Evolutionary conservation across 1,140 invertebrate genomes (phyloP), one percentile per base, ranked within the genome.

Genomic region (Penaeus indicus): DNA sequence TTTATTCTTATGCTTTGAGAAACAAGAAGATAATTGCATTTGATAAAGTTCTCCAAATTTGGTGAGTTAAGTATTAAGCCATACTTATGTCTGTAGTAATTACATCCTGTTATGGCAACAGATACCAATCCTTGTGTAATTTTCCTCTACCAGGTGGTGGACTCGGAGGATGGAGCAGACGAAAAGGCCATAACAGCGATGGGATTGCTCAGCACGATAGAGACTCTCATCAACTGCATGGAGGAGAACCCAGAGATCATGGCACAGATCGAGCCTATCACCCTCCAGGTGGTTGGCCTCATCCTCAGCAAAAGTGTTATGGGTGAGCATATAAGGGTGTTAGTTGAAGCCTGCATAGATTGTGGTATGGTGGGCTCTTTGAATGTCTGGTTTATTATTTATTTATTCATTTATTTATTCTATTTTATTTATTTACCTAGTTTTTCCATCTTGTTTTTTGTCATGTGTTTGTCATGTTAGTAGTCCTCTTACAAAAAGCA

Each of bases 111-210:
- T 54, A 16, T 16, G 16, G 2, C 54, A 54, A 54, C 16, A 81
- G 27, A 60, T 27, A 63, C 62, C 61, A 61, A 61, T n/a, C 25
- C 47, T 11, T 19, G 21, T 25, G 5, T 21, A n/a, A 62, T 22
- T 90, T 87, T 89, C 61, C 64, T 42, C 54, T 25, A 81, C 27
- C 77, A 89, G 89, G 90, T 90, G 21, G 88, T 91, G 95, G 99
- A 10, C 93, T 98, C 77, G 94, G 96, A 97, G 91, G 97, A 97
- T 92, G 96, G 96, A 8, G 96, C 96, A 22, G 98, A 99, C 92
- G 98, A 99, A 92, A 99, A 99, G 92, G 97, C 98, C 22, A 98
- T 99, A 77, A 98, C 98, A 19, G 97, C 98, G 3, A 99, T 99
- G 96, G 98, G 98, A 78, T 94, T 99, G 4, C 93, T 99, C 2